phyloP scores from a whole-genome alignment of 1,140 invertebrate species.

The Aricia agestis region DNA sequence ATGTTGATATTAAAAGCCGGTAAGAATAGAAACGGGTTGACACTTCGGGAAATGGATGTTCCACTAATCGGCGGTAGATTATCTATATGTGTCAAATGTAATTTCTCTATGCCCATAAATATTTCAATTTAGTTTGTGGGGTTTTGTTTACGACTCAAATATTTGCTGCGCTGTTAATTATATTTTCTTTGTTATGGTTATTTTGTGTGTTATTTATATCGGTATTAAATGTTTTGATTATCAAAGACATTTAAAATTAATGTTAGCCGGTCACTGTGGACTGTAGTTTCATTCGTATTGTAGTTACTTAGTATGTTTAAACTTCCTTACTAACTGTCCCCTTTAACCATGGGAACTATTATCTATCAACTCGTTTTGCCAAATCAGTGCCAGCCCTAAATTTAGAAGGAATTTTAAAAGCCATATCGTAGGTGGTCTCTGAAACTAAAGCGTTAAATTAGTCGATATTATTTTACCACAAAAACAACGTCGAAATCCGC shows the following conservation, averaged over 20 bases:
- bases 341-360: neutral
- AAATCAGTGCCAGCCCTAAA: neutral
- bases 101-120: neutral
- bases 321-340: neutral
- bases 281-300: too few species aligned
- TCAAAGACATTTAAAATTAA: too few species aligned
- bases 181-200: neutral
- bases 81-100: conserved; percentile 9
- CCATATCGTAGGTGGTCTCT: conserved; percentile 40
- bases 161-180: neutral
- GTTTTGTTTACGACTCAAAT: conserved; percentile 14
- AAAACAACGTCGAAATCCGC: conserved; percentile 47
- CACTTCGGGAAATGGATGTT: conserved; percentile 8
- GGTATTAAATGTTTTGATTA: neutral
- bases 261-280: too few species aligned
- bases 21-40: conserved; percentile 14
- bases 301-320: too few species aligned
- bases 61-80: conserved; percentile 6
- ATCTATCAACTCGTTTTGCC: neutral
- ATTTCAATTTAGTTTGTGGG: conserved; percentile 7
- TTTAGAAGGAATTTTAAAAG: conserved; percentile 9
- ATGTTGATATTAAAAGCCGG: conserved; percentile 19
- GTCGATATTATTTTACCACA: conserved; percentile 32
- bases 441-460: conserved; percentile 40
- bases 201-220: neutral